Conservation (phyloP, 2,888 invertebrate species). For the Limnephilus auricula region DNA sequence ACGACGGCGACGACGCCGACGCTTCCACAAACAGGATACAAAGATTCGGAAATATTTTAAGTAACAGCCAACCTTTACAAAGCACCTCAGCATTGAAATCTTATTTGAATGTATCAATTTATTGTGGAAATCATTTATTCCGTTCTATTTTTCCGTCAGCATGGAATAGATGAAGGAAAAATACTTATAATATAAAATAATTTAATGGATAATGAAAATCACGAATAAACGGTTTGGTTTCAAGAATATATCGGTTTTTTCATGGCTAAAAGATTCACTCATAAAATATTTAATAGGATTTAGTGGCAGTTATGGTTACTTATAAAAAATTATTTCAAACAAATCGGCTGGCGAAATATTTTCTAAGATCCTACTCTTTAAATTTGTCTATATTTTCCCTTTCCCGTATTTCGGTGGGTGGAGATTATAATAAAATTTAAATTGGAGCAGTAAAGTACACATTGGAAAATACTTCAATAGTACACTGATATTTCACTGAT, state of each 20-base stretch:
- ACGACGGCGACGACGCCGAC: not conserved
- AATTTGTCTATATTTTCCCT: no score
- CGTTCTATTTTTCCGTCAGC: not conserved
- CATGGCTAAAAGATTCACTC: not conserved
- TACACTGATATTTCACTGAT: no score
- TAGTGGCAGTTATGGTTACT: not conserved
- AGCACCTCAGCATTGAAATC: not conserved
- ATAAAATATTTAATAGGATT: not conserved
- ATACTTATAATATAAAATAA: not conserved
- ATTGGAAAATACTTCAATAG: no score
- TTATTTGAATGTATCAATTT: not conserved
- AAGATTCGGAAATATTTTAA: conserved; percentile 1
- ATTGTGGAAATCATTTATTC: not conserved
- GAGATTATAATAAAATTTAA: no score
- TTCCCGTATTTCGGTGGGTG: no score
- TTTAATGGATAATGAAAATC: not conserved
- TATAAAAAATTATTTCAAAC: no score
- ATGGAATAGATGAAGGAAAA: not conserved
- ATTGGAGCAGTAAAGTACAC: no score
- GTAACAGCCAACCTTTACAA: conserved; percentile 7
- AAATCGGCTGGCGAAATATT: no score
- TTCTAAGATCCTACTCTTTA: no score
- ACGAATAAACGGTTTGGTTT: not conserved
- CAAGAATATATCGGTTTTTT: not conserved
- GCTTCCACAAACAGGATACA: conserved; percentile 21